Conservation (phyloP, 2,888 invertebrate species). For the Uropetala carovei region DNA sequence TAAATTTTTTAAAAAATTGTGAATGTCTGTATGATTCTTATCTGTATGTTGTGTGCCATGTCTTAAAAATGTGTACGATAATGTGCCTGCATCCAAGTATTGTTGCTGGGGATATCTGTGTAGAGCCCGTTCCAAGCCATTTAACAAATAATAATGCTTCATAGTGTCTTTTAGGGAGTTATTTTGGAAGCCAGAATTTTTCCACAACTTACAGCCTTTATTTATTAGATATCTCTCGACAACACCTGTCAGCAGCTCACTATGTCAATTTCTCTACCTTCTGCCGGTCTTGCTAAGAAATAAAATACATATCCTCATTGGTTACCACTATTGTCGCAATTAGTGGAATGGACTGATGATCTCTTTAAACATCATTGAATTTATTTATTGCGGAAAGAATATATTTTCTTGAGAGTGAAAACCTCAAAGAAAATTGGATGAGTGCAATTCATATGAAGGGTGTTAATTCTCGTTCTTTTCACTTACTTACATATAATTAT, state of each 20-base stretch:
- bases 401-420: neutral
- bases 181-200: conserved; percentile 12
- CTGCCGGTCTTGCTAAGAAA: conserved; percentile 12
- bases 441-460: too few species aligned
- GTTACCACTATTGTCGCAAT: neutral
- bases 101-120: conserved; percentile 23
- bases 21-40: conserved; percentile 59
- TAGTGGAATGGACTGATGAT: neutral
- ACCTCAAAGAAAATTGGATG: neutral
- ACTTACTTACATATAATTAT: conserved; percentile 37
- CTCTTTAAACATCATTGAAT: conserved; percentile 1
- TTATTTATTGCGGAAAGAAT: neutral
- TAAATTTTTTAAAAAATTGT: conserved; percentile 31
- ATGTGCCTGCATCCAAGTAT: conserved; percentile 32
- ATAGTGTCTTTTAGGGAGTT: conserved; percentile 40
- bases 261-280: conserved; percentile 23
- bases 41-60: conserved; percentile 58
- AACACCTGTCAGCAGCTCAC: neutral
- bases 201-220: conserved; percentile 5
- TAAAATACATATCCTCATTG: conserved; percentile 33
- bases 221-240: conserved; percentile 8
- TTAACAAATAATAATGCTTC: conserved; percentile 18
- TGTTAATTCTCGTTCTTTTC: neutral
- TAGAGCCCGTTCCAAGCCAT: conserved; percentile 34
- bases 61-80: conserved; percentile 33